These are phyloP conservation scores for Spatula versicolor DNA, from an alignment of 2,797 vertebrate species.

Conservation along the genomic window DNA sequence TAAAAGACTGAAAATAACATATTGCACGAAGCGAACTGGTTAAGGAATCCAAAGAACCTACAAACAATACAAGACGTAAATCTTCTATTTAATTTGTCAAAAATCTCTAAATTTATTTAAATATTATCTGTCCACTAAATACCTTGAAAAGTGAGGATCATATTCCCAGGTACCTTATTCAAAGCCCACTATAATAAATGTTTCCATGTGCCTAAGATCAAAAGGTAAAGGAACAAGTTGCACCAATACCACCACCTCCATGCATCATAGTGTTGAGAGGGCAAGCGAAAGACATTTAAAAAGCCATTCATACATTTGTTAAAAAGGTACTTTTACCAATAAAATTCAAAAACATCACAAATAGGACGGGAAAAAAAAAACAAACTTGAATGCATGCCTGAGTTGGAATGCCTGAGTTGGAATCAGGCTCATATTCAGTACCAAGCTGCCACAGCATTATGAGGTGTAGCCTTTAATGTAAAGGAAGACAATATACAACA, in stretches of 20 bases:
- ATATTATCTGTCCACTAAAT: background rate
- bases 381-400: background rate
- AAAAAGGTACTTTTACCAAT: background rate
- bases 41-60: background rate
- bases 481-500: background rate
- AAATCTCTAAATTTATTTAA: background rate
- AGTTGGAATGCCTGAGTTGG: background rate
- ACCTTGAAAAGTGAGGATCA: background rate
- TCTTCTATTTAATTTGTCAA: background rate
- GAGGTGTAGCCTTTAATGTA: background rate
- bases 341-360: background rate
- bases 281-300: fast-evolving
- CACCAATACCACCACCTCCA: background rate
- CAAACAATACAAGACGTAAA: background rate
- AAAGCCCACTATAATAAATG: background rate
- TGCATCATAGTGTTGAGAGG: background rate
- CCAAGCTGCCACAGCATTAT: background rate
- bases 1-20: background rate
- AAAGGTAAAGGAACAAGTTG: background rate
- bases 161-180: background rate
- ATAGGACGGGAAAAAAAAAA: background rate
- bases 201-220: background rate
- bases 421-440: background rate
- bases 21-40: background rate
- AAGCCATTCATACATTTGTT: background rate